phyloP scores from a whole-genome alignment of 2,888 invertebrate genomes.

The Apamea anceps region DNA sequence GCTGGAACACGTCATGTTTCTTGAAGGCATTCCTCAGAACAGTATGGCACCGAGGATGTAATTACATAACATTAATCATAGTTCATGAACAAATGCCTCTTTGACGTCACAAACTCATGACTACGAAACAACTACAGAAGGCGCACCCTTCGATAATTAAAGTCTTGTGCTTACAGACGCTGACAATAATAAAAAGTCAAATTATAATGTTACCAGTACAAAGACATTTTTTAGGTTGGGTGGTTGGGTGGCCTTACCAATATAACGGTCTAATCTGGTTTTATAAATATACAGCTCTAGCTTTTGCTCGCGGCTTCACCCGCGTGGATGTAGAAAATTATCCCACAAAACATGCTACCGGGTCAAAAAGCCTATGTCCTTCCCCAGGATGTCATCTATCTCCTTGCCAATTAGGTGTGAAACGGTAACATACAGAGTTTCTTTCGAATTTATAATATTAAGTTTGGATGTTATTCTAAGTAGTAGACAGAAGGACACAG shows the following conservation, averaged over 20 bases:
- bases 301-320: too few relatives aligned
- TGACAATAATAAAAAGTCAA: not conserved
- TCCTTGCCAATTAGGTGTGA: too few relatives aligned
- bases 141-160: not conserved
- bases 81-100: slow-evolving; percentile 6
- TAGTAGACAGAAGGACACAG: not conserved
- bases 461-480: not conserved
- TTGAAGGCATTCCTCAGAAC: not conserved
- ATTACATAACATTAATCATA: slow-evolving; percentile 15
- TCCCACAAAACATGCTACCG: too few relatives aligned
- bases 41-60: slow-evolving; percentile 8
- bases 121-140: not conserved
- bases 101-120: not conserved
- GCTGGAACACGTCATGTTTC: not conserved
- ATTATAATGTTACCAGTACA: not conserved
- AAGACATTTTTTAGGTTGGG: not conserved
- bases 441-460: too few relatives aligned
- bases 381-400: too few relatives aligned
- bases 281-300: too few relatives aligned
- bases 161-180: not conserved
- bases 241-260: too few relatives aligned
- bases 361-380: too few relatives aligned
- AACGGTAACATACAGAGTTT: too few relatives aligned
- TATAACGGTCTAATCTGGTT: too few relatives aligned
- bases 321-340: too few relatives aligned